A percentile compares a stretch with the other conserved stretches of the same genome.
These are phyloP conservation scores for Acanthopagrus latus DNA, from an alignment of 2,797 vertebrate genomes.

Conservation along the genomic window DNA sequence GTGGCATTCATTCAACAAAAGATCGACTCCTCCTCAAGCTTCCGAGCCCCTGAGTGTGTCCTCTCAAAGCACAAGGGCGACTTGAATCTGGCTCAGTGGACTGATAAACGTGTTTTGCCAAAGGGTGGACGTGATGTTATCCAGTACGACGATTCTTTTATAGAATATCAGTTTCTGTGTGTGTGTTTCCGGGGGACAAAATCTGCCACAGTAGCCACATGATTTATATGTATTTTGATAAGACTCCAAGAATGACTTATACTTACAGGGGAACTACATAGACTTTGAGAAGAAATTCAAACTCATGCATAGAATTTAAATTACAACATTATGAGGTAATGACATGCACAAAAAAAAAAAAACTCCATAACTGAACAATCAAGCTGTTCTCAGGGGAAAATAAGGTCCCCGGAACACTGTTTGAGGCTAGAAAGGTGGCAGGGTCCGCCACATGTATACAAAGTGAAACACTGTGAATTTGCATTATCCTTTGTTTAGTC, in stretches of 20 bases:
- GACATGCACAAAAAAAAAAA: too few relatives aligned
- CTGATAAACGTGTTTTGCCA: constrained; percentile 15
- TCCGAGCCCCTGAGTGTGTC: neutral
- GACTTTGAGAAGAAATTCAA: too few relatives aligned
- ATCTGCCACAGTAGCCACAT: neutral
- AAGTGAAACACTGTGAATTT: too few relatives aligned
- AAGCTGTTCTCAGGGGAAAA: too few relatives aligned
- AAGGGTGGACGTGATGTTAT: constrained; percentile 20
- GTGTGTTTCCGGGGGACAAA: constrained; percentile 21
- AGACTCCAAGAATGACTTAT: neutral
- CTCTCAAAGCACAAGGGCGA: constrained; percentile 9
- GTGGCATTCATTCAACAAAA: constrained; percentile 26
- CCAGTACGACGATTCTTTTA: neutral
- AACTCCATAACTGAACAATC: too few relatives aligned
- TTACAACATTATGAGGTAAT: too few relatives aligned
- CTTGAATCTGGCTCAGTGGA: constrained; percentile 19
- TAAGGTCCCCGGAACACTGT: too few relatives aligned
- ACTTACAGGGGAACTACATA: neutral
- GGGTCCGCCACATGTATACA: too few relatives aligned
- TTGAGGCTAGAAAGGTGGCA: too few relatives aligned
- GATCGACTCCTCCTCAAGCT: constrained; percentile 14
- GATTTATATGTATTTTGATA: neutral
- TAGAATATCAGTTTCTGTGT: neutral
- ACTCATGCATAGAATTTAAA: too few relatives aligned
- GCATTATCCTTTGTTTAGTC: too few relatives aligned